Base-by-base conservation (phyloP, 2,113 vertebrate genomes). In the Lucifuga dentata region DNA sequence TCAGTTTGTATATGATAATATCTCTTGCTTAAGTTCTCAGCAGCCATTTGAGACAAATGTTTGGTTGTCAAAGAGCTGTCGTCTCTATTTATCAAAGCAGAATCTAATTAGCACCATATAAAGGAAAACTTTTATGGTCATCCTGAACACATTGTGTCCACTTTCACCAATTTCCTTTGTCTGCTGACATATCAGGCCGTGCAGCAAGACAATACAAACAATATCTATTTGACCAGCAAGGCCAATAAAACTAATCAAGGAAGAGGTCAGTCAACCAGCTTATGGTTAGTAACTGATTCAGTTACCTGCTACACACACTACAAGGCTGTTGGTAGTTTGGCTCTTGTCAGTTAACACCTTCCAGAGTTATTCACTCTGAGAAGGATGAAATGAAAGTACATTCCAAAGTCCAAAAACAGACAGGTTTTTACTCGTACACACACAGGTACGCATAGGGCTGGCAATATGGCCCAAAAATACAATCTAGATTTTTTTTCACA, bases 101-200 rank as follows among this genome's bases (percentile, higher is more conserved):
- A 88, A 86, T 85, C 63, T 87, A 89, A 93, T 93, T 89, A 90
- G 29, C 67, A 80, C 48, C 59, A 87, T 63, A 81, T 79, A 68
- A 70, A 89, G 61, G 56, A 76, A 48, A 76, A 61, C 17, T 13
- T 87, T 88, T 90, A 86, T 73, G 66, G 63, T 46, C 68, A 58
- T 40, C 45, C 29, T 76, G 58, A 40, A 45, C 36, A 15, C 45
- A 44, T 55, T 32, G 8, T 83, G 63, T 76, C 75, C 56, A 80
- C 74, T 81, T 83, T 86, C 70, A 89, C 87, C 77, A 75, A 90
- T 90, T 61, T 79, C 62, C 63, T 16, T 16, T 68, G 21, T 69
- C n/a, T 67, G 75, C 68, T 84, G 71, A 77, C 81, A 61, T 60
- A 69, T 80, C 36, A 12, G 29, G 23, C 23, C 7, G 6, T 15